Percentiles rank a stretch among this genome's conserved stretches.
phyloP scores from a whole-genome alignment of 2,113 vertebrate species.

The Argyrosomus japonicus region DNA sequence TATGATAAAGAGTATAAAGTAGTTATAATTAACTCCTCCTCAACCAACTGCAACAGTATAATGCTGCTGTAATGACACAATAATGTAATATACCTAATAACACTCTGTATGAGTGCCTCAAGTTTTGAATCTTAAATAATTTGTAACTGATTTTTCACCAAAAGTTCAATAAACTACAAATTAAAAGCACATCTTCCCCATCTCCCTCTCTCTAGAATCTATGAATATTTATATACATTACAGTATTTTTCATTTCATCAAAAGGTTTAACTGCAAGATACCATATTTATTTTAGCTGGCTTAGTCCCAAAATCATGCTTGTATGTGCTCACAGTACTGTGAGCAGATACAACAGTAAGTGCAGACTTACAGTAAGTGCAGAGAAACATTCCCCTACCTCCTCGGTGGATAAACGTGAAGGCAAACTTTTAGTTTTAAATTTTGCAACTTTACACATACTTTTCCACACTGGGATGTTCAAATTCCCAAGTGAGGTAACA shows the following conservation, averaged over 20 bases:
- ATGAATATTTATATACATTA: neutral
- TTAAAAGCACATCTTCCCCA: neutral
- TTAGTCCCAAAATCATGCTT: neutral
- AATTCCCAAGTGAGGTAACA: slow-evolving; percentile 11
- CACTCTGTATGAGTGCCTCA: neutral
- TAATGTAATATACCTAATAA: too few species aligned
- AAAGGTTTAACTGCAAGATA: neutral
- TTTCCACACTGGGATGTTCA: neutral
- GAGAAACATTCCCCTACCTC: neutral
- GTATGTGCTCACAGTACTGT: neutral
- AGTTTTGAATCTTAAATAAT: neutral
- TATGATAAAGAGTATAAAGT: neutral
- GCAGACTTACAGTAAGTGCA: neutral
- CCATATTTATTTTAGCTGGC: neutral
- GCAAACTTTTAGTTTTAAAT: neutral
- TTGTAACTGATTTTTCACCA: neutral
- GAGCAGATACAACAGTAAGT: too few species aligned
- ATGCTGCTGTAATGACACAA: too few species aligned
- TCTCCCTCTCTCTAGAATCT: neutral
- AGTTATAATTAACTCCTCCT: neutral
- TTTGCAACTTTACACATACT: neutral
- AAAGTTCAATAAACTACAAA: neutral
- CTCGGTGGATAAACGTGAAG: neutral
- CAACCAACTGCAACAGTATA: neutral
- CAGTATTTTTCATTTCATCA: neutral